Evolutionary conservation across 2,797 vertebrate species (phyloP), one percentile per base, ranked within the genome.

Genomic region (Falco novaeseelandiae): DNA sequence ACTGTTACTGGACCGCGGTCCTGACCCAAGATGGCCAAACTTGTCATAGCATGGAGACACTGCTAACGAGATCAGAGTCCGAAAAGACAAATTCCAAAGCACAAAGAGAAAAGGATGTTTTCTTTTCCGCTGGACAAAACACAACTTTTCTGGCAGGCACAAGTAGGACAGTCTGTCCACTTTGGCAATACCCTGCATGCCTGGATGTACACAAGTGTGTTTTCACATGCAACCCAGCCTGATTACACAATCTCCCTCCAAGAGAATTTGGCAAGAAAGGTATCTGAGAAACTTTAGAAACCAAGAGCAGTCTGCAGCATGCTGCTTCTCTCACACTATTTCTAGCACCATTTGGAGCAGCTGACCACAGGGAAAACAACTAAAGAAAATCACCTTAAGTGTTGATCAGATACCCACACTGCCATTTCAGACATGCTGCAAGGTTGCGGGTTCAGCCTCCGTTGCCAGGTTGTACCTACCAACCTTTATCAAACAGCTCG

Each of bases 131-230:
- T 72, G 97, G 97, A 98, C 97, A 97, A 85, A 97, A 96, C 94
- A 96, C 76, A 87, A 93, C 93, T 95, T 80, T 90, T 91, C 97
- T 97, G 97, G 97, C 78, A 72, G 94, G 81, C 92, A 82, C 62
- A 27, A 91, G 91, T 70, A 93, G 95, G 95, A 98, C 98, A 97
- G 96, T 89, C 90, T 98, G 98, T 98, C 97, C 97, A 94, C 90
- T 98, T 93, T 95, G 97, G 97, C 95, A 71, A 89, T 25, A 12
- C 74, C 78, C 72, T 29, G 91, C 93, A 89, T 25, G 95, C 96
- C 96, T 97, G 98, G 95, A 97, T 8, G 54, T 92, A 97, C 97
- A 95, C 91, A 44, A 90, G 85, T 20, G 80, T 89, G 96, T 94
- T 97, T 97, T 92, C 92, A 89, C 97, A 96, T 73, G 97, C 97